Evolutionary conservation across 2,888 invertebrate genomes (phyloP).

Genomic region (Eutolmus rufibarbis): DNA sequence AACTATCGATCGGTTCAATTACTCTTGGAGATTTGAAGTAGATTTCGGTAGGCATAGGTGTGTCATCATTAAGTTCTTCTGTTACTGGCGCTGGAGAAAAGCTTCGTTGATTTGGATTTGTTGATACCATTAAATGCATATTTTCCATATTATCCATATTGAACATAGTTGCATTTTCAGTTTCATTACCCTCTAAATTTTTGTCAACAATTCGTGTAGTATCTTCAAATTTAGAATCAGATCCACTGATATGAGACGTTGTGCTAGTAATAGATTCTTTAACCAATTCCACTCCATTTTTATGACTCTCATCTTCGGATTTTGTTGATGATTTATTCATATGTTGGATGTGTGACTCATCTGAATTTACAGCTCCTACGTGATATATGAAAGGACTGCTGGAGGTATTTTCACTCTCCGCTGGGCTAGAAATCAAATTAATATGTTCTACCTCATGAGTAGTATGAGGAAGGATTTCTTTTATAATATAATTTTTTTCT

Average conservation of each 20-base stretch:
- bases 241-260: not conserved
- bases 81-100: slow-evolving; percentile 49
- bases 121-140: not conserved
- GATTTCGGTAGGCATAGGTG: slow-evolving; percentile 49
- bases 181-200: not conserved
- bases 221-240: not conserved
- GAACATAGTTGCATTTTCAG: not conserved
- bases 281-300: not conserved
- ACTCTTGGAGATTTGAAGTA: slow-evolving; percentile 47
- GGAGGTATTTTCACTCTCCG: not conserved
- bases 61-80: slow-evolving; percentile 49
- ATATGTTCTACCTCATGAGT: not conserved
- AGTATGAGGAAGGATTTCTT: not conserved
- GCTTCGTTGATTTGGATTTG: not conserved
- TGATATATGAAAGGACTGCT: not conserved
- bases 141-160: not conserved
- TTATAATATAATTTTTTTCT: not conserved
- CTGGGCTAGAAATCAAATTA: not conserved
- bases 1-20: not conserved
- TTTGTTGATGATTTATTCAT: not conserved
- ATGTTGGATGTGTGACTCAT: not conserved
- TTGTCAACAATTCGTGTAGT: not conserved
- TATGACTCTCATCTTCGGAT: not conserved
- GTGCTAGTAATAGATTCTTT: slow-evolving; percentile 4
- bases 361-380: not conserved